A percentile compares a stretch with the other conserved stretches of the same genome.
phyloP scores from a whole-genome alignment of 2,797 vertebrate genomes.

The Crenichthys baileyi region DNA sequence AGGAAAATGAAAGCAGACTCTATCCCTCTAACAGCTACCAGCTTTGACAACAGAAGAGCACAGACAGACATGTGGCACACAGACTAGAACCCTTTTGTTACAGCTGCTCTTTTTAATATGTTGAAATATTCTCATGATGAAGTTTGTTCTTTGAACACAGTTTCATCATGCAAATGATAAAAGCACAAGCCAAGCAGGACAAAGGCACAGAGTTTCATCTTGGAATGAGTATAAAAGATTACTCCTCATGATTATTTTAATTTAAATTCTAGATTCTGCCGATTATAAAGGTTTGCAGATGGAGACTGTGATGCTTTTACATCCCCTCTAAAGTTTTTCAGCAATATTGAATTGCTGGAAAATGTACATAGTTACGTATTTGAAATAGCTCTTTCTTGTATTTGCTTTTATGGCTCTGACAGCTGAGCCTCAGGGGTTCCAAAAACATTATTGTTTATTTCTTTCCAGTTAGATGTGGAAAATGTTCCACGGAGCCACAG shows the following conservation, averaged over 20 bases:
- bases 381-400: background rate
- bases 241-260: no score
- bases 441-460: background rate
- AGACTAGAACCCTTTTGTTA: background rate
- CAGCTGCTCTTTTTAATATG: background rate
- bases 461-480: background rate
- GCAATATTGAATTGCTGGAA: background rate
- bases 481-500: background rate
- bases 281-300: background rate
- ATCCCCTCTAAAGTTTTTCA: background rate
- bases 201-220: background rate
- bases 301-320: background rate
- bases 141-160: background rate
- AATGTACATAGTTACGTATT: background rate
- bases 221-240: no score
- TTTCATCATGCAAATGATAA: background rate
- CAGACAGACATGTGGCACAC: no score
- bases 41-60: background rate
- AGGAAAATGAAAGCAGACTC: background rate
- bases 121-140: background rate
- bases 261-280: background rate
- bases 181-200: background rate
- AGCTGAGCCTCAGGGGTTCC: background rate
- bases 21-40: background rate
- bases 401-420: background rate